These are phyloP conservation scores for Aselliscus stoliczkanus DNA, from an alignment of 2,797 vertebrate genomes.

Conservation along the genomic window DNA sequence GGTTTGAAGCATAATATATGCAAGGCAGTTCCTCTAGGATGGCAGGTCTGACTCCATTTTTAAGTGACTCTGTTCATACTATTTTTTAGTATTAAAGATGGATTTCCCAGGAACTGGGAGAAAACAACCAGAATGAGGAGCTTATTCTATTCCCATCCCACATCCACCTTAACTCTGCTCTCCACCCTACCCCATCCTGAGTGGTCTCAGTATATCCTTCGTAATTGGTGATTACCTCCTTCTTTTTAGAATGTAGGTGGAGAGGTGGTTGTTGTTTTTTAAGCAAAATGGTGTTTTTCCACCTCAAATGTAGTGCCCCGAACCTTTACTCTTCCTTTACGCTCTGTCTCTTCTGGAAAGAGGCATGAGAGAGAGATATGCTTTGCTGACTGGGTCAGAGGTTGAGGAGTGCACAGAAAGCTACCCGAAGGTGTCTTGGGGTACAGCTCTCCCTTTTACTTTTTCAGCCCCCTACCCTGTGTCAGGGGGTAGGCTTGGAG, in stretches of 20 bases:
- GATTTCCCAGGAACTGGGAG: not conserved
- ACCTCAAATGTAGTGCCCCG: not conserved
- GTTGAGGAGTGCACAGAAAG: not conserved
- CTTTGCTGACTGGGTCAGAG: not conserved
- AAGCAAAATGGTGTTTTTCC: not conserved
- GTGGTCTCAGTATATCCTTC: not conserved
- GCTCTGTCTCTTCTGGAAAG: not conserved
- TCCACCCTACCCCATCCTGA: not conserved
- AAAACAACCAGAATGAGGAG: not conserved
- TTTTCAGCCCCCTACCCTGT: not conserved
- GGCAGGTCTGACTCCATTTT: not conserved
- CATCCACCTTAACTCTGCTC: not conserved
- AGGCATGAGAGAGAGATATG: not conserved
- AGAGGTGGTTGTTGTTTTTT: not conserved
- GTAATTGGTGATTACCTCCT: not conserved
- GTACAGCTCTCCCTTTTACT: not conserved
- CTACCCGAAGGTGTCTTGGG: not conserved
- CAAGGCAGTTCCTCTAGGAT: not conserved
- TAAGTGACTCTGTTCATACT: not conserved
- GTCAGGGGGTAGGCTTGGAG: not conserved
- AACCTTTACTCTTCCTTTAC: not conserved
- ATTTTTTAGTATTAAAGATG: not conserved
- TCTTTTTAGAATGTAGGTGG: not conserved
- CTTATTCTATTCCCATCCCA: not conserved
- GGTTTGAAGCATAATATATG: not conserved